A percentile compares a stretch with the other conserved stretches of the same genome.
Evolutionary conservation across 2,797 vertebrate species (phyloP).

Genomic region (Poeciliopsis gracilis): DNA sequence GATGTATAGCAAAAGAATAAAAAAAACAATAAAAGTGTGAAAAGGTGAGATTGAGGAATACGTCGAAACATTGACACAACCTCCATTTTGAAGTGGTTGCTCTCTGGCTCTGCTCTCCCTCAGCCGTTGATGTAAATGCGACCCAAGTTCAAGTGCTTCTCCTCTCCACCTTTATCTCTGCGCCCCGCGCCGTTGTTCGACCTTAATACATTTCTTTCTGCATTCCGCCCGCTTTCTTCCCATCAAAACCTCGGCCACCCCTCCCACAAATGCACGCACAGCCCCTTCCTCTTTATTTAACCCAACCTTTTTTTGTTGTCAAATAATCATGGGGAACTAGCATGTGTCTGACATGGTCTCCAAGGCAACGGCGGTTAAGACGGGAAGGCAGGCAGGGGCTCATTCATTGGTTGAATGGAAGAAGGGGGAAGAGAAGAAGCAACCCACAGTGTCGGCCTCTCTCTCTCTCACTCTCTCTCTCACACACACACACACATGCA

Average conservation of each 20-base stretch:
- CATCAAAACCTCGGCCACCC: slow-evolving; percentile 30
- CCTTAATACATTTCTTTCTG: slow-evolving; percentile 53
- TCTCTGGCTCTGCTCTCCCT: slow-evolving; percentile 48
- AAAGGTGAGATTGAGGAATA: slow-evolving; percentile 16
- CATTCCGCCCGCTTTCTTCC: slow-evolving; percentile 57
- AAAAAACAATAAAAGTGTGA: slow-evolving; percentile 6
- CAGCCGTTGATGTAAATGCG: slow-evolving; percentile 44
- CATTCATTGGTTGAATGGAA: slow-evolving; percentile 85
- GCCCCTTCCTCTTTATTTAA: slow-evolving; percentile 73
- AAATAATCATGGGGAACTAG: slow-evolving; percentile 91
- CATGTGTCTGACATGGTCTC: slow-evolving; percentile 95
- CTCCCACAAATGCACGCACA: slow-evolving; percentile 18
- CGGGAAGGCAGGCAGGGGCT: slow-evolving; percentile 83
- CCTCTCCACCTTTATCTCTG: slow-evolving; percentile 48
- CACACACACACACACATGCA: not conserved
- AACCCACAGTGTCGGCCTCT: slow-evolving; percentile 59
- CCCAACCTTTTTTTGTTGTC: slow-evolving; percentile 83
- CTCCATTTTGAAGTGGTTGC: slow-evolving; percentile 65
- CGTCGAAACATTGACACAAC: slow-evolving; percentile 43
- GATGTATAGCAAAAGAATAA: slow-evolving; percentile 10
- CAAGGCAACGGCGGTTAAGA: slow-evolving; percentile 91
- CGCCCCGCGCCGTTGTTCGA: slow-evolving; percentile 39
- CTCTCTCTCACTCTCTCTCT: not conserved
- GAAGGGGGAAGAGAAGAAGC: slow-evolving; percentile 72
- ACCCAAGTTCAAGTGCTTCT: slow-evolving; percentile 65